Evolutionary conservation across 2,888 invertebrate species (phyloP).

Genomic region (Hemithea aestivaria): DNA sequence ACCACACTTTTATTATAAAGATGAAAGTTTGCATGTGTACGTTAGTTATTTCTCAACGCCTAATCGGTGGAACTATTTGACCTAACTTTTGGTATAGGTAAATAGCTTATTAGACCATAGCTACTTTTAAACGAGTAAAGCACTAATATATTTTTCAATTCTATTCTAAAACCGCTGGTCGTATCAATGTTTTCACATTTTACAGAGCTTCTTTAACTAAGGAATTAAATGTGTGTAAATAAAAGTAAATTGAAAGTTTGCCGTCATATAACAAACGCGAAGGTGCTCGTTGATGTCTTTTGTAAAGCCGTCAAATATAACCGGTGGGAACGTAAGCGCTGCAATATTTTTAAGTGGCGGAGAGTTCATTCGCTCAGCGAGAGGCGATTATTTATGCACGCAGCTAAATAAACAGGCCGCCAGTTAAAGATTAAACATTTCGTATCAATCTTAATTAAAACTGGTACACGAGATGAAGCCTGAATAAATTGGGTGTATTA

Average conservation of each 20-base stretch:
- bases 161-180: too few species aligned
- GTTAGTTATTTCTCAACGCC: too few species aligned
- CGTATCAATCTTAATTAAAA: conserved; percentile 75
- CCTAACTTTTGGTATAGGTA: too few species aligned
- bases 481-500: conserved; percentile 71
- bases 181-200: too few species aligned
- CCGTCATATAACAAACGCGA: conserved; percentile 16
- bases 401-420: conserved; percentile 28
- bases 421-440: conserved; percentile 47
- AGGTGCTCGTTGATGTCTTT: conserved; percentile 65
- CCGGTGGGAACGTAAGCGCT: conserved; percentile 31
- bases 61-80: too few species aligned
- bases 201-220: too few species aligned
- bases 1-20: too few species aligned
- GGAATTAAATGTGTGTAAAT: too few species aligned
- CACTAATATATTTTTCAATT: too few species aligned
- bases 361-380: conserved; percentile 43
- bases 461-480: conserved; percentile 45
- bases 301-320: conserved; percentile 45
- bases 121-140: too few species aligned
- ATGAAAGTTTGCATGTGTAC: too few species aligned
- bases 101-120: too few species aligned
- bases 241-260: conserved; percentile 13
- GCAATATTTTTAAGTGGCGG: conserved; percentile 23
- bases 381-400: conserved; percentile 34